These are phyloP conservation scores for Drosophila monieri DNA, from an alignment of 2,888 invertebrate species.

Conservation along the genomic window DNA sequence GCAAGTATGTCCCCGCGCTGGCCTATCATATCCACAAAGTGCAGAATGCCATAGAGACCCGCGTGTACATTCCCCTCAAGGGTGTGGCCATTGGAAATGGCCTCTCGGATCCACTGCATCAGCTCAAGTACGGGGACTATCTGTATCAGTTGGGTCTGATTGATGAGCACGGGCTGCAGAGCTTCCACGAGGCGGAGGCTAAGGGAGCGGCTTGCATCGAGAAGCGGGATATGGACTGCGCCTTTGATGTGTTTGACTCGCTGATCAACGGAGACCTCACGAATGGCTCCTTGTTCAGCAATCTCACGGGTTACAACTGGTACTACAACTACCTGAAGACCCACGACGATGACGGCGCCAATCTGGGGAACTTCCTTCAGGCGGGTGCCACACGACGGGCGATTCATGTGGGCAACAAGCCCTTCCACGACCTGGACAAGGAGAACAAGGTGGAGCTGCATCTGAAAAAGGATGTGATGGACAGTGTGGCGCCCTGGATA, in stretches of 20 bases:
- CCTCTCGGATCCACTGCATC: conserved; percentile 90
- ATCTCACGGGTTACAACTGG: conserved; percentile 80
- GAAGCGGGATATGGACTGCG: conserved; percentile 87
- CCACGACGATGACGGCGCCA: conserved; percentile 86
- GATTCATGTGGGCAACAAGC: conserved; percentile 93
- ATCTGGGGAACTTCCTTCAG: conserved; percentile 81
- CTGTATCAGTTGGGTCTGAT: conserved; percentile 90
- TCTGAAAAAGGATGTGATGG: conserved; percentile 91
- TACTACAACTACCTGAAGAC: conserved; percentile 85
- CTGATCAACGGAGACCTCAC: conserved; percentile 87
- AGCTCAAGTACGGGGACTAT: conserved; percentile 91
- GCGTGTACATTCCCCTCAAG: conserved; percentile 81
- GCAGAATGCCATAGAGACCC: conserved; percentile 81
- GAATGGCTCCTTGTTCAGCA: conserved; percentile 88
- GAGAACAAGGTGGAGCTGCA: conserved; percentile 88
- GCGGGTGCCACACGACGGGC: conserved; percentile 86
- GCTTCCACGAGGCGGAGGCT: conserved; percentile 87
- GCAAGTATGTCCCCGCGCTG: conserved; percentile 90
- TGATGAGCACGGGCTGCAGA: conserved; percentile 85
- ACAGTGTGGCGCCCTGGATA: conserved; percentile 90
- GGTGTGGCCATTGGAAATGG: conserved; percentile 90
- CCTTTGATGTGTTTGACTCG: conserved; percentile 89
- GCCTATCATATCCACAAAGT: conserved; percentile 86
- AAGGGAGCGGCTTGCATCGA: conserved; percentile 86
- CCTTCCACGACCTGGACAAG: conserved; percentile 86